phyloP scores from a whole-genome alignment of 1,140 invertebrate genomes.

The Lasaia peninsularis region DNA sequence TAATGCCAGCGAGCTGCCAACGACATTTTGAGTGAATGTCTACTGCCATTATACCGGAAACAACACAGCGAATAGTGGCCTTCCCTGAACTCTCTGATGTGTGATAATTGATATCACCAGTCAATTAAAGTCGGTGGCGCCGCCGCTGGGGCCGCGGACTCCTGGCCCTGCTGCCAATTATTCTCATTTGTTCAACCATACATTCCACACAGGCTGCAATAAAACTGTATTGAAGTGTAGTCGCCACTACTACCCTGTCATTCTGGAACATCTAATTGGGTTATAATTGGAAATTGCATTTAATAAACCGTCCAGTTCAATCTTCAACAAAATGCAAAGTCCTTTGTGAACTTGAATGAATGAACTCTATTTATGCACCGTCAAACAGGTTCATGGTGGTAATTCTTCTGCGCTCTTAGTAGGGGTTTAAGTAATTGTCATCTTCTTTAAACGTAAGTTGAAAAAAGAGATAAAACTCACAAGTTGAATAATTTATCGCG shows the following conservation, averaged over 20 bases:
- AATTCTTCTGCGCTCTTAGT: too few species aligned
- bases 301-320: background rate
- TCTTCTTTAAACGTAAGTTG: too few species aligned
- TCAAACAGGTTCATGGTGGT: too few species aligned
- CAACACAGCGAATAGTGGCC: conserved; percentile 41
- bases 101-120: conserved; percentile 68
- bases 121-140: conserved; percentile 56
- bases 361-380: too few species aligned
- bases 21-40: conserved; percentile 72
- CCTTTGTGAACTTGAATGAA: too few species aligned
- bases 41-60: conserved; percentile 48
- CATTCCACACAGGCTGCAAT: conserved; percentile 30
- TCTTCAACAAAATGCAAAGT: background rate
- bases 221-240: conserved; percentile 18
- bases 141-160: conserved; percentile 36
- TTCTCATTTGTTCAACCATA: conserved; percentile 55
- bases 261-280: conserved; percentile 1
- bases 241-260: background rate
- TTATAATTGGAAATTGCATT: conserved; percentile 1
- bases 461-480: too few species aligned
- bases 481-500: too few species aligned
- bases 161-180: conserved; percentile 56
- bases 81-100: conserved; percentile 56
- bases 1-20: conserved; percentile 62
- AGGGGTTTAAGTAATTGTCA: too few species aligned